These are phyloP conservation scores for Nanger granti DNA, from an alignment of 2,113 vertebrate species.

Conservation along the genomic window DNA sequence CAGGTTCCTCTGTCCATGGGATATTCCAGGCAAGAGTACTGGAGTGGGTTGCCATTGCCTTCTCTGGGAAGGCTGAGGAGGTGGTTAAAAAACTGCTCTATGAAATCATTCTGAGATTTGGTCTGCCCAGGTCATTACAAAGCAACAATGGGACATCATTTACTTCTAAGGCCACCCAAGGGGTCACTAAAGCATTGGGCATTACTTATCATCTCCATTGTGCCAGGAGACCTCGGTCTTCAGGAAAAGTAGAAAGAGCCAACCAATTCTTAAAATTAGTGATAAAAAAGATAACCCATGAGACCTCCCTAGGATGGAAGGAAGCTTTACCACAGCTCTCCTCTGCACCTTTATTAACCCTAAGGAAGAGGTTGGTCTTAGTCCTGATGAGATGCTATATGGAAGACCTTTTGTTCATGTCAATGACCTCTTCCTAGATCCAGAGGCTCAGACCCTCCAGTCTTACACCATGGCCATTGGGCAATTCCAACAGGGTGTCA, in stretches of 20 bases:
- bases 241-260: background rate
- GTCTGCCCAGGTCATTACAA: background rate
- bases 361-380: background rate
- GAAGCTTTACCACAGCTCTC: background rate
- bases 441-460: background rate
- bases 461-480: background rate
- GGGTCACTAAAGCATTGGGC: background rate
- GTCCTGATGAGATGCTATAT: background rate
- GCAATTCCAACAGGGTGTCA: background rate
- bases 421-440: background rate
- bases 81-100: background rate
- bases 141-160: background rate
- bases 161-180: background rate
- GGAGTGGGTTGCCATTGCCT: too few species aligned
- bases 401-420: background rate
- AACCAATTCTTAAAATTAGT: background rate
- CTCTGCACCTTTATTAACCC: background rate
- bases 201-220: background rate
- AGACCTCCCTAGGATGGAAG: background rate
- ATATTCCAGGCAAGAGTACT: too few species aligned
- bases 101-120: background rate
- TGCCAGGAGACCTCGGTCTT: background rate
- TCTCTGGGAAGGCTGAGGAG: background rate
- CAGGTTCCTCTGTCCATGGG: too few species aligned
- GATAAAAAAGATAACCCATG: background rate